Conservation (phyloP, 53 echinoderm and acorn worm genomes). For the Echinarachnius parma region DNA sequence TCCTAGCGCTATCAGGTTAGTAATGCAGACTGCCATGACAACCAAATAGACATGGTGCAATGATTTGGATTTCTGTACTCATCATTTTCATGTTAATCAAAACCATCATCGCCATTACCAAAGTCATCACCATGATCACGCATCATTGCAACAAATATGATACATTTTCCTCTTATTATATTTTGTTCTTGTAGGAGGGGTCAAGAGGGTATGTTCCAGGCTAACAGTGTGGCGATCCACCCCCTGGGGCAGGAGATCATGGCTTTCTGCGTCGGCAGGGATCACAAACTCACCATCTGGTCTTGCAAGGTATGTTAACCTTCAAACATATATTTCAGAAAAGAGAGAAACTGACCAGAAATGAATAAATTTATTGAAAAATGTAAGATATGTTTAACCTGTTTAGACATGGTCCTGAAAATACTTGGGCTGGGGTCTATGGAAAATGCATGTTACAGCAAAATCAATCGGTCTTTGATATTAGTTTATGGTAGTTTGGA, state of each 20-base stretch:
- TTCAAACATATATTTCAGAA: background rate
- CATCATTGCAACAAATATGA: background rate
- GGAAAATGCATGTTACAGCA: too few relatives aligned
- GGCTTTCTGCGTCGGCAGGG: constrained; percentile 76
- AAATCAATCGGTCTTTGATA: too few relatives aligned
- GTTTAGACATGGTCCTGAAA: too few relatives aligned
- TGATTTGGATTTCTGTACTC: too few relatives aligned
- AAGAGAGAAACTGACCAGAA: too few relatives aligned
- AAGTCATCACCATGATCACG: background rate
- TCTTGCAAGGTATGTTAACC: constrained; percentile 72
- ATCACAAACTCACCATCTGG: constrained; percentile 86
- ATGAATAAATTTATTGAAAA: too few relatives aligned
- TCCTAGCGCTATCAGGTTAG: background rate
- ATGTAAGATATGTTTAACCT: too few relatives aligned
- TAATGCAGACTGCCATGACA: too few relatives aligned
- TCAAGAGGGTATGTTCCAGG: constrained; percentile 76
- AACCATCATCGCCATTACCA: background rate
- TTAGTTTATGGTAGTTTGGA: too few relatives aligned
- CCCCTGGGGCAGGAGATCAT: constrained; percentile 70
- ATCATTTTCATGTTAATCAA: background rate
- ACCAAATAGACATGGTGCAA: too few relatives aligned
- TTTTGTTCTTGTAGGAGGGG: constrained; percentile 74
- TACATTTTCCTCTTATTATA: too few relatives aligned
- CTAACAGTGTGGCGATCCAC: constrained; percentile 72
- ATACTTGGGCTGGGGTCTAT: too few relatives aligned